Evolutionary conservation across 2,797 vertebrate species (phyloP).

Genomic region (Petrocephalus schoutedeni): DNA sequence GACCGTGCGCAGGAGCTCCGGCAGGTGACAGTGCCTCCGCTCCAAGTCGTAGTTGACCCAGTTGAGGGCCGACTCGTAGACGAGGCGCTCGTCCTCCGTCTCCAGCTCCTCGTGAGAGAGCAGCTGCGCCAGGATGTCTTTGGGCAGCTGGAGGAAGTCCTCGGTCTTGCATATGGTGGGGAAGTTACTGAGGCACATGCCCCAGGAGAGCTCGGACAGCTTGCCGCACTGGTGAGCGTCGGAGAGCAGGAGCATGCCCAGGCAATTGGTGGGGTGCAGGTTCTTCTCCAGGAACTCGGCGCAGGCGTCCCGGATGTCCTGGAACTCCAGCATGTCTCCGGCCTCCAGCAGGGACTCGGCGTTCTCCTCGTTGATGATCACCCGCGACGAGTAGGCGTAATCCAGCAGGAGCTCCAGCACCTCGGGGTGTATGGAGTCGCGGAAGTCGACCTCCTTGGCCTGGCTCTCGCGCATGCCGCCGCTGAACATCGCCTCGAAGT

Average conservation of each 20-base stretch:
- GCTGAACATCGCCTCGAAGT: slow-evolving; percentile 98
- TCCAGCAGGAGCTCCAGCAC: slow-evolving; percentile 93
- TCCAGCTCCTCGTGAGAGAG: slow-evolving; percentile 93
- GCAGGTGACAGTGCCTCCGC: slow-evolving; percentile 80
- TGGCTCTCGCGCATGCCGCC: slow-evolving; percentile 93
- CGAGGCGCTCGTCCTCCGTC: slow-evolving; percentile 91
- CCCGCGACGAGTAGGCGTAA: slow-evolving; percentile 93
- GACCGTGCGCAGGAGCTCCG: slow-evolving; percentile 85
- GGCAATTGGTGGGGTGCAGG: slow-evolving; percentile 91
- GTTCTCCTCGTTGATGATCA: slow-evolving; percentile 96
- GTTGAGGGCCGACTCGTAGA: slow-evolving; percentile 90
- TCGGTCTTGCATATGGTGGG: slow-evolving; percentile 93
- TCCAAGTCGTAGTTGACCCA: slow-evolving; percentile 94
- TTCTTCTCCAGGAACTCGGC: slow-evolving; percentile 95
- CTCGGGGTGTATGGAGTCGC: slow-evolving; percentile 90
- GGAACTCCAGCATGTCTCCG: slow-evolving; percentile 96
- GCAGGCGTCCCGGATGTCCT: slow-evolving; percentile 94
- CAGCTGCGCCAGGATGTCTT: slow-evolving; percentile 92
- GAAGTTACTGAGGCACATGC: slow-evolving; percentile 97
- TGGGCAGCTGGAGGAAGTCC: slow-evolving; percentile 95
- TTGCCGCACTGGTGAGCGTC: slow-evolving; percentile 95
- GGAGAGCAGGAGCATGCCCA: slow-evolving; percentile 90
- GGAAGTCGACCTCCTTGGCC: slow-evolving; percentile 92
- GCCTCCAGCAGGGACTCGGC: slow-evolving; percentile 93
- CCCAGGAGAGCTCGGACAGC: slow-evolving; percentile 91